phyloP scores from a whole-genome alignment of 2,113 vertebrate genomes.

The Tetrax tetrax region DNA sequence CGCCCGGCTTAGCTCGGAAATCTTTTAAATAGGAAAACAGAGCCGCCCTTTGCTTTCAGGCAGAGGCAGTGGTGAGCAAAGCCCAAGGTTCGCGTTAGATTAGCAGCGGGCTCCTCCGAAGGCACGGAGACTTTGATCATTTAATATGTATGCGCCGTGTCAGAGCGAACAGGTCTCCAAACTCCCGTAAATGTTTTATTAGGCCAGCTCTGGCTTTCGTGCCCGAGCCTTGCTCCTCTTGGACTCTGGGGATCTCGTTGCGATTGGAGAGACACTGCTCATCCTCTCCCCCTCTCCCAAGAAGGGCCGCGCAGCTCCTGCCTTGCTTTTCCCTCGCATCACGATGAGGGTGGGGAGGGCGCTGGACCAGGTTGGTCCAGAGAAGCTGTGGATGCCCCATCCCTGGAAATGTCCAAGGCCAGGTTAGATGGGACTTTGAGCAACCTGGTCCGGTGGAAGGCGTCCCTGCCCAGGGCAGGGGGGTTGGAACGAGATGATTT shows the following conservation, averaged over 20 bases:
- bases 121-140: not conserved
- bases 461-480: too few species aligned
- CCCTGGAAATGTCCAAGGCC: too few species aligned
- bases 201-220: not conserved
- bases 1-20: slow-evolving; percentile 4
- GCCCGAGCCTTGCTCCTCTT: not conserved
- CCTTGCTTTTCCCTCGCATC: not conserved
- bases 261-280: not conserved
- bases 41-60: not conserved
- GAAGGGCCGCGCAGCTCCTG: not conserved
- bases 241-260: not conserved
- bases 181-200: slow-evolving; percentile 45
- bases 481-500: too few species aligned
- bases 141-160: not conserved
- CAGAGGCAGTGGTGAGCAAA: slow-evolving; percentile 36
- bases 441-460: too few species aligned
- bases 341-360: too few species aligned
- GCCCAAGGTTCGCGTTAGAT: slow-evolving; percentile 36
- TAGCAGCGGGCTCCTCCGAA: not conserved
- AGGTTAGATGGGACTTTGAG: too few species aligned
- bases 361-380: too few species aligned
- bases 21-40: slow-evolving; percentile 41
- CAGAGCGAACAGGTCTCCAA: not conserved
- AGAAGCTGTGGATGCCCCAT: too few species aligned
- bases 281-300: not conserved